phyloP scores from a whole-genome alignment of 2,888 invertebrate genomes.

The Thecocarcelia acutangulata region DNA sequence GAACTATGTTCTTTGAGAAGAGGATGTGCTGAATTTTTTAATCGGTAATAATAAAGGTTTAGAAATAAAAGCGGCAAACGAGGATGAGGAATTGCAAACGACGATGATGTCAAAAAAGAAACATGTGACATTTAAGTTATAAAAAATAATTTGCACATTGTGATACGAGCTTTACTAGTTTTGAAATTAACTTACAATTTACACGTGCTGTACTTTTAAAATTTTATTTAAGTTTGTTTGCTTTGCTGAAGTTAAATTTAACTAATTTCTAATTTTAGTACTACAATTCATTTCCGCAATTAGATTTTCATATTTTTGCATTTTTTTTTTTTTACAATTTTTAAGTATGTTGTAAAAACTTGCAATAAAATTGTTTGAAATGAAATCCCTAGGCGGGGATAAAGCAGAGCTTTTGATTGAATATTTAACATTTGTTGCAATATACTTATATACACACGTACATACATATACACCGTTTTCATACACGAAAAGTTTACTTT shows the following conservation, averaged over 20 bases:
- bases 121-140: conserved; percentile 57
- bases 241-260: conserved; percentile 19
- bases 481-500: no score
- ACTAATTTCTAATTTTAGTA: conserved; percentile 27
- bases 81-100: neutral
- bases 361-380: neutral
- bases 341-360: neutral
- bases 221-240: conserved; percentile 2
- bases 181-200: no score
- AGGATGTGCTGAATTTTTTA: conserved; percentile 12
- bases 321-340: neutral
- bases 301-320: conserved; percentile 9
- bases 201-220: neutral
- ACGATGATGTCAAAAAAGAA: conserved; percentile 57
- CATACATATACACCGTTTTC: no score
- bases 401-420: neutral
- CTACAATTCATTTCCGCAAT: conserved; percentile 18
- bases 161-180: no score
- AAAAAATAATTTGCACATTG: neutral
- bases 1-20: conserved; percentile 76
- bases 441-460: no score
- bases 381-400: neutral
- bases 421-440: no score
- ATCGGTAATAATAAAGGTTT: conserved; percentile 2
- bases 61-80: neutral